Conservation (phyloP, 2,113 vertebrate genomes). For the Capricornis sumatraensis region DNA sequence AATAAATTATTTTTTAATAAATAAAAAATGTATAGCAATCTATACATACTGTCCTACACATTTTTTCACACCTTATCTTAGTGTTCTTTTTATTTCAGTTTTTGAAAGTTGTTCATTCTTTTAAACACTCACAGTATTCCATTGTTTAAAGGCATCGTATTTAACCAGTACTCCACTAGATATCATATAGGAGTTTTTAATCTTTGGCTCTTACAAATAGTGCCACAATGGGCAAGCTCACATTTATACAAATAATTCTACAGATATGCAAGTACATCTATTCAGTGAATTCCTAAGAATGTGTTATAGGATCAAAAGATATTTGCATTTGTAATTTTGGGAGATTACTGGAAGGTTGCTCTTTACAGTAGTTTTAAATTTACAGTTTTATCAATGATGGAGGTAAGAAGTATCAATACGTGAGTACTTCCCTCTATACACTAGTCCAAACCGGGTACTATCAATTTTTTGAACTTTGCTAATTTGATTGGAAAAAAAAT, state of each 20-base stretch:
- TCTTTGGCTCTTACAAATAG: background rate
- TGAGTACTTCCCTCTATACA: background rate
- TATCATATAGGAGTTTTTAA: background rate
- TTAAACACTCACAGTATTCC: background rate
- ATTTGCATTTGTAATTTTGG: background rate
- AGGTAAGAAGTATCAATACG: background rate
- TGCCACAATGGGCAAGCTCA: background rate
- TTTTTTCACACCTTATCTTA: background rate
- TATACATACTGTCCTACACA: background rate
- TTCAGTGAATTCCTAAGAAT: background rate
- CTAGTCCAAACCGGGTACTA: background rate
- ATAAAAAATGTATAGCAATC: background rate
- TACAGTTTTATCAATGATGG: background rate
- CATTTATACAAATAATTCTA: background rate
- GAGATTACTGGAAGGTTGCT: background rate
- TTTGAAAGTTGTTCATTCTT: background rate
- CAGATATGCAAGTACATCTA: background rate
- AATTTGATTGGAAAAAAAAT: background rate
- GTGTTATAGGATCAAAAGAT: background rate
- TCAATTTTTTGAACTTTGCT: background rate
- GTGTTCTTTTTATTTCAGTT: background rate
- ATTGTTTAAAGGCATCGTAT: background rate
- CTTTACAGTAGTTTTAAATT: background rate
- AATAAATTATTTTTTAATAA: background rate
- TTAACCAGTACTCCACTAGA: background rate